Evolutionary conservation across 1,140 invertebrate species (phyloP).

Genomic region (Spodoptera litura): DNA sequence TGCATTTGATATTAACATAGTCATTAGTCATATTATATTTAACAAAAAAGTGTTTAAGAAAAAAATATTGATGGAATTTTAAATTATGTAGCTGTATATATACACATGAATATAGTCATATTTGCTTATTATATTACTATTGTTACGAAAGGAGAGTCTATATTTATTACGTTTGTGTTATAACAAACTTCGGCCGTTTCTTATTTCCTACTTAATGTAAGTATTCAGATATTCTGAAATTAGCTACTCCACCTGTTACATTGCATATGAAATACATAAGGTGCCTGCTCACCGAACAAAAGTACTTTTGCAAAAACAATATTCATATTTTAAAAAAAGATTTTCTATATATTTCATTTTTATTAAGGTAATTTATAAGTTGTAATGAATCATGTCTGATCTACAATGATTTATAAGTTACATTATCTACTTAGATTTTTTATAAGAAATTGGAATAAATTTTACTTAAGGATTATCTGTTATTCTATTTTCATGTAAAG

Average conservation of each 20-base stretch:
- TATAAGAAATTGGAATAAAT: too few species aligned
- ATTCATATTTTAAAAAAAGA: not conserved
- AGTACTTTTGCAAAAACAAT: not conserved
- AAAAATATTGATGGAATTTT: too few species aligned
- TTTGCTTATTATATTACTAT: not conserved
- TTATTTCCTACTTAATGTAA: not conserved
- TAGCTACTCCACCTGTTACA: constrained; percentile 16
- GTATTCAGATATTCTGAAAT: constrained; percentile 3
- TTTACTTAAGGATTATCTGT: too few species aligned
- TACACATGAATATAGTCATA: too few species aligned
- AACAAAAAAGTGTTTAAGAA: too few species aligned
- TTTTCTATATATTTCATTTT: not conserved
- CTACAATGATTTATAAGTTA: too few species aligned
- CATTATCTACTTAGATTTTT: too few species aligned
- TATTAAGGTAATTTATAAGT: not conserved
- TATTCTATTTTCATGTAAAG: too few species aligned
- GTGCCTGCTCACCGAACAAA: not conserved
- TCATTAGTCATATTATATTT: too few species aligned
- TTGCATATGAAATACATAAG: constrained; percentile 34
- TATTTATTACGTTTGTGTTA: not conserved
- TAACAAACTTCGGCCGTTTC: not conserved
- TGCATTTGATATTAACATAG: too few species aligned
- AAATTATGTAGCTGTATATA: too few species aligned
- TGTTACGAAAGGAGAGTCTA: not conserved
- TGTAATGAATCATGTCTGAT: too few species aligned